Percentiles rank a stretch among this genome's conserved stretches.
Conservation (phyloP, 2,113 vertebrate genomes). For the Serranochromis macrocephalus region DNA sequence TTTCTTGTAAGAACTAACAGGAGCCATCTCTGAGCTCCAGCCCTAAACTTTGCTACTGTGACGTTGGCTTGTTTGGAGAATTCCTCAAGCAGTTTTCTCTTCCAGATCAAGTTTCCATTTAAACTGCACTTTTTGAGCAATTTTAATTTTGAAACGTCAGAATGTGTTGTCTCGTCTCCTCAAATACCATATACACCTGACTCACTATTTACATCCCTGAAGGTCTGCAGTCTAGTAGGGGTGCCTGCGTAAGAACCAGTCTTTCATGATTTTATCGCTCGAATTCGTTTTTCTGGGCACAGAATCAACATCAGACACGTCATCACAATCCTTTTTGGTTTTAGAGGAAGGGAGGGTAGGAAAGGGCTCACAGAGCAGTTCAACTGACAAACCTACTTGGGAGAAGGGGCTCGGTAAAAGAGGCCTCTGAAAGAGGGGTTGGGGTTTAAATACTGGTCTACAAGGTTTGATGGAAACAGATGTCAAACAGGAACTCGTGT, state of each 20-base stretch:
- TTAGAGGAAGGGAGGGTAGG: constrained; percentile 20
- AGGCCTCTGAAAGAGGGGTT: neutral
- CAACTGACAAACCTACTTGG: constrained; percentile 40
- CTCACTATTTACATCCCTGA: constrained; percentile 48
- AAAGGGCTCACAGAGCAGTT: constrained; percentile 50
- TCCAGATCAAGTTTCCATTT: neutral
- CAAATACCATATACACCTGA: constrained; percentile 21
- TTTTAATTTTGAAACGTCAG: neutral
- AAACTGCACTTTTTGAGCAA: neutral
- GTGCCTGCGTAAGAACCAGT: constrained; percentile 42
- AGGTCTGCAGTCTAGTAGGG: constrained; percentile 28
- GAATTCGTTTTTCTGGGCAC: constrained; percentile 48
- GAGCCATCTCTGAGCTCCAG: neutral
- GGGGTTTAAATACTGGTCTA: neutral
- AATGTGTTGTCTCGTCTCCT: neutral
- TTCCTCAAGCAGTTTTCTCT: neutral
- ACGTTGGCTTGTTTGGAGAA: neutral
- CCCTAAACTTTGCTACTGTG: neutral
- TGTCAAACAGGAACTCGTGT: constrained; percentile 73
- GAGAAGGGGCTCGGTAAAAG: neutral
- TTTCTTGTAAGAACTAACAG: constrained; percentile 43
- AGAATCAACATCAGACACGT: constrained; percentile 23
- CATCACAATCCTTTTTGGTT: constrained; percentile 12
- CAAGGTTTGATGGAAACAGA: constrained; percentile 62
- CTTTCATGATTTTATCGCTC: constrained; percentile 51